Conservation (phyloP, 2,113 vertebrate genomes). For the Sprattus sprattus region DNA sequence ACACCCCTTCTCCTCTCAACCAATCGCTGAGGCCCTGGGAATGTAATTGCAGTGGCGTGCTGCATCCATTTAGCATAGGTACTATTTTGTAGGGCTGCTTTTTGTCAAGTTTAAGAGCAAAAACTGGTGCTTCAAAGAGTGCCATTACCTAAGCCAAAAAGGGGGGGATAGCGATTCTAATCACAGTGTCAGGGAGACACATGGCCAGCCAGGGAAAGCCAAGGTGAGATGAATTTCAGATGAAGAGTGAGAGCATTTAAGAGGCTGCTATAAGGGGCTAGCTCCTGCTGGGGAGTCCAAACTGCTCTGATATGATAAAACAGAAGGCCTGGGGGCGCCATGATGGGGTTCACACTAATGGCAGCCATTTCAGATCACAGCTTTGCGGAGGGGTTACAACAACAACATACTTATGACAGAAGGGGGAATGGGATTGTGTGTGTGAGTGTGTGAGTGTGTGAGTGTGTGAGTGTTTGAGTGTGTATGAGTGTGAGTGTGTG, state of each 20-base stretch:
- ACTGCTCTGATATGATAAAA: not conserved
- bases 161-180: constrained; percentile 40
- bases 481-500: not conserved
- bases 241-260: constrained; percentile 16
- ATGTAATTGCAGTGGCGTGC: not conserved
- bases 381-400: not conserved
- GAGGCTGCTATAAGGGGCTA: not conserved
- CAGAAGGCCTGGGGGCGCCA: not conserved
- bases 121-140: constrained; percentile 30
- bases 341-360: not conserved
- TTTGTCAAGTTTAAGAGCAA: constrained; percentile 41
- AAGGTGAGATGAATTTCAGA: constrained; percentile 14
- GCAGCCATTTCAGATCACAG: constrained; percentile 6
- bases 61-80: constrained; percentile 38
- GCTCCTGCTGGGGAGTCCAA: not conserved
- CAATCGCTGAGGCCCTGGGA: constrained; percentile 22
- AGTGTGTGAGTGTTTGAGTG: constrained; percentile 12
- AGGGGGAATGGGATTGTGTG: not conserved
- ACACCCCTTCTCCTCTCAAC: not conserved
- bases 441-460: not conserved
- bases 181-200: constrained; percentile 7
- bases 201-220: not conserved
- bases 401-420: not conserved
- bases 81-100: constrained; percentile 42
- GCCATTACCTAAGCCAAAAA: constrained; percentile 26